Evolutionary conservation across 2,113 vertebrate species (phyloP).

Genomic region (Oceanites oceanicus): DNA sequence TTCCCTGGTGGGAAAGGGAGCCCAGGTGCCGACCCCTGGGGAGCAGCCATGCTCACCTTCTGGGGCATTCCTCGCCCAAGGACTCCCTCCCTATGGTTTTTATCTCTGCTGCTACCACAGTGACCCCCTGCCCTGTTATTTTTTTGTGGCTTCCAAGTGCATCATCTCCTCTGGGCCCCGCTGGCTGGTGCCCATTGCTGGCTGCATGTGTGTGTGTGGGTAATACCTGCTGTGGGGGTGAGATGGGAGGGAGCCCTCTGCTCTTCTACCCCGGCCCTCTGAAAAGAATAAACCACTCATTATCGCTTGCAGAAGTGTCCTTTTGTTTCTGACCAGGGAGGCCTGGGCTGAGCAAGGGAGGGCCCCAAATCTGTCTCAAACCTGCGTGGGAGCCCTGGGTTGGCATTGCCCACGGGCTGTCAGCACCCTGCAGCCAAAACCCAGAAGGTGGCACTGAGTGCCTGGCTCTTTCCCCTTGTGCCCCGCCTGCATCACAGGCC

Average conservation of each 20-base stretch:
- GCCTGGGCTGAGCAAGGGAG: neutral
- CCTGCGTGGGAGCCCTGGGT: neutral
- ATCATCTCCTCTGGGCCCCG: neutral
- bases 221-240: neutral
- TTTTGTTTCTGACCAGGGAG: neutral
- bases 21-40: neutral
- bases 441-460: neutral
- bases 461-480: neutral
- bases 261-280: neutral
- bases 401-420: neutral
- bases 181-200: neutral
- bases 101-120: neutral
- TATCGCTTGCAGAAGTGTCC: neutral
- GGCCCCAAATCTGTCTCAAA: neutral
- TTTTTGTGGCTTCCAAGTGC: slow-evolving; percentile 1
- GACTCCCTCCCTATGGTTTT: neutral
- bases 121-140: neutral
- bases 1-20: neutral
- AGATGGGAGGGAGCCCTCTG: neutral
- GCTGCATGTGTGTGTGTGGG: neutral
- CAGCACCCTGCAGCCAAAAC: neutral
- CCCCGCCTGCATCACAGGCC: neutral
- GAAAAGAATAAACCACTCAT: slow-evolving; percentile 44
- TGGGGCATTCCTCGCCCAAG: neutral
- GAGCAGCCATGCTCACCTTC: neutral